Evolutionary conservation across 2,797 vertebrate species (phyloP).

Genomic region (Propithecus perrieri): DNA sequence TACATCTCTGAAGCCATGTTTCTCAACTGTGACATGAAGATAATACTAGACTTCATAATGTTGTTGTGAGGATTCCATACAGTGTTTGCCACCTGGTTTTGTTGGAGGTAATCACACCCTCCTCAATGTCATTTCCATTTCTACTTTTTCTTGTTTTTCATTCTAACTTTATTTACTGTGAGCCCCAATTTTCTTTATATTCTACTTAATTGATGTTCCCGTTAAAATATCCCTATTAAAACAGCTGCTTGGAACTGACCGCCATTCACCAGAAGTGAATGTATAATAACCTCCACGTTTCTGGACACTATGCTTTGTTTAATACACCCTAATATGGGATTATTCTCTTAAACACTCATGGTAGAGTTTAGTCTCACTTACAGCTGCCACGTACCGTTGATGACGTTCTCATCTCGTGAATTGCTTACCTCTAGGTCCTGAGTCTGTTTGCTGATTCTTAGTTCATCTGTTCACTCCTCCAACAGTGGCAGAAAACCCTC

Average conservation of each 20-base stretch:
- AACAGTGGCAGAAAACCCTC: neutral
- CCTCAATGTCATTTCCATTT: neutral
- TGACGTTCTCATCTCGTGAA: neutral
- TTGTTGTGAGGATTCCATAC: neutral
- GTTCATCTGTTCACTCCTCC: neutral
- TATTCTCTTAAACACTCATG: neutral
- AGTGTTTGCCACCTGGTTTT: neutral
- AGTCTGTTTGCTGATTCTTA: neutral
- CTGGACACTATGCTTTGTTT: neutral
- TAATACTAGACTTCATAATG: neutral
- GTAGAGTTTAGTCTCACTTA: neutral
- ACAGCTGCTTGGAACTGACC: neutral
- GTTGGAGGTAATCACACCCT: neutral
- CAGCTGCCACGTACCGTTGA: accelerated
- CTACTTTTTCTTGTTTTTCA: neutral
- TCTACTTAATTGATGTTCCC: neutral
- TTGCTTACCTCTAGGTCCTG: neutral
- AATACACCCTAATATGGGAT: neutral
- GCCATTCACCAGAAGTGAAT: neutral
- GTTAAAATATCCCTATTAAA: neutral
- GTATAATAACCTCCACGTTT: neutral
- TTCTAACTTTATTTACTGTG: neutral
- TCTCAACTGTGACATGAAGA: neutral
- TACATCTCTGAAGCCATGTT: neutral
- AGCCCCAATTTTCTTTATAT: neutral